These are phyloP conservation scores for Nephrotoma appendiculata DNA, from an alignment of 2,888 invertebrate species.

Conservation along the genomic window DNA sequence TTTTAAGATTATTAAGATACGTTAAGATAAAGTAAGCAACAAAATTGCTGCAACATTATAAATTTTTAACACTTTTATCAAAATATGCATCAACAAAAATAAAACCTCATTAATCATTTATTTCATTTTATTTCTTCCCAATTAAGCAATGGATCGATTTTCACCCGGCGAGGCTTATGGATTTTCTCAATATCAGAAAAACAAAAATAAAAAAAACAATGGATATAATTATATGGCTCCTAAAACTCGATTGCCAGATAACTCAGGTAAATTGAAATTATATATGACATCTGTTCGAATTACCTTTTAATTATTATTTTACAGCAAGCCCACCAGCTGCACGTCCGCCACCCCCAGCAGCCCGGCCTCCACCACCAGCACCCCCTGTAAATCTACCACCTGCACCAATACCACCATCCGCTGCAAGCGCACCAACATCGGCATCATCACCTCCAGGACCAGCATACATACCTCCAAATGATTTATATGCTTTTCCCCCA, in stretches of 20 bases:
- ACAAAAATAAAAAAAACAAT: slow-evolving; percentile 12
- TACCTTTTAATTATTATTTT: too few relatives aligned
- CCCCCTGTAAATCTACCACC: background rate
- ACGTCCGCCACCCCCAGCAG: background rate
- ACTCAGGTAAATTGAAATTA: background rate
- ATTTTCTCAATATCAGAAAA: slow-evolving; percentile 17
- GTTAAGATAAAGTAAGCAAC: too few relatives aligned
- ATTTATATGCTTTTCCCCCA: slow-evolving; percentile 29
- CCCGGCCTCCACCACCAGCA: background rate
- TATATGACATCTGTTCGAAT: background rate
- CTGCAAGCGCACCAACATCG: background rate
- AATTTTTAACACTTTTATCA: too few relatives aligned
- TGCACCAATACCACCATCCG: background rate
- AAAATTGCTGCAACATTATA: too few relatives aligned
- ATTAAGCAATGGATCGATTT: slow-evolving; percentile 24
- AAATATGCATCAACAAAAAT: too few relatives aligned
- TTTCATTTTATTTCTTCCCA: slow-evolving; percentile 9
- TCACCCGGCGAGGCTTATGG: slow-evolving; percentile 28
- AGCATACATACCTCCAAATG: slow-evolving; percentile 14
- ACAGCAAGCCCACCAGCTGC: background rate
- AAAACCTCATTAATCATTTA: background rate
- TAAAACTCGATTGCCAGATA: background rate
- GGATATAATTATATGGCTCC: slow-evolving; percentile 16
- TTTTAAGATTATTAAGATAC: too few relatives aligned
- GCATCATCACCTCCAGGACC: background rate